Percentiles rank a stretch among this genome's conserved stretches.
These are phyloP conservation scores for Clamator glandarius DNA, from an alignment of 2,797 vertebrate species.

Conservation along the genomic window DNA sequence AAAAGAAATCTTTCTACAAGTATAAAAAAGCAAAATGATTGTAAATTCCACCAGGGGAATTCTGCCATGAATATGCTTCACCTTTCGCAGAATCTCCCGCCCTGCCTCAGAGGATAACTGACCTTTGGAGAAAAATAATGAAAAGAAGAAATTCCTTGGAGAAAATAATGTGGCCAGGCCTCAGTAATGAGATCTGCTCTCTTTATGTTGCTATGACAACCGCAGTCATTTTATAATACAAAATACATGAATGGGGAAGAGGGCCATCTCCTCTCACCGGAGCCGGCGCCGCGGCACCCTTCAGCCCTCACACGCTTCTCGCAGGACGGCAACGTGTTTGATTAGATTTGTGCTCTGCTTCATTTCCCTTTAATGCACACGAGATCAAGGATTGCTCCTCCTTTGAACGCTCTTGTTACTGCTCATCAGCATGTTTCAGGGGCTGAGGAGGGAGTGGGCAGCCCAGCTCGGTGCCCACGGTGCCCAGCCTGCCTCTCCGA, in stretches of 20 bases:
- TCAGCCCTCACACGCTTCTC: slow-evolving; percentile 47
- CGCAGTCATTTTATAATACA: slow-evolving; percentile 90
- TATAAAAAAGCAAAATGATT: slow-evolving; percentile 88
- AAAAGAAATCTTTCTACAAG: slow-evolving; percentile 75
- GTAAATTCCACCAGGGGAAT: slow-evolving; percentile 87
- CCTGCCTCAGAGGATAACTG: slow-evolving; percentile 95
- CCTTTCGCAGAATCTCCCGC: slow-evolving; percentile 89
- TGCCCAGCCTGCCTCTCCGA: not conserved
- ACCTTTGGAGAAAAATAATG: slow-evolving; percentile 95
- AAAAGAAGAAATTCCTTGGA: slow-evolving; percentile 91
- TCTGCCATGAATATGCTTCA: slow-evolving; percentile 91
- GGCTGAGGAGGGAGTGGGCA: rapidly evolving
- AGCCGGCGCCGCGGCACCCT: slow-evolving; percentile 33
- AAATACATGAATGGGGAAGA: slow-evolving; percentile 89
- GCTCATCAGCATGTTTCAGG: not conserved
- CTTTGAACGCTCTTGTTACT: not conserved
- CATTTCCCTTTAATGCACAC: not conserved
- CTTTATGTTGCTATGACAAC: slow-evolving; percentile 92
- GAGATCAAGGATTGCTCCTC: not conserved
- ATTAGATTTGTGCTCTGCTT: slow-evolving; percentile 21
- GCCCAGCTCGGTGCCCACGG: rapidly evolving
- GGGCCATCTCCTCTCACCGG: slow-evolving; percentile 79
- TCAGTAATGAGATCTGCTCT: slow-evolving; percentile 98
- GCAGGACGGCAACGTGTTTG: not conserved
- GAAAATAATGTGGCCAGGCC: slow-evolving; percentile 92